Evolutionary conservation across 2,797 vertebrate species (phyloP), one percentile per base, ranked within the genome.

Genomic region (Anguilla megastoma): DNA sequence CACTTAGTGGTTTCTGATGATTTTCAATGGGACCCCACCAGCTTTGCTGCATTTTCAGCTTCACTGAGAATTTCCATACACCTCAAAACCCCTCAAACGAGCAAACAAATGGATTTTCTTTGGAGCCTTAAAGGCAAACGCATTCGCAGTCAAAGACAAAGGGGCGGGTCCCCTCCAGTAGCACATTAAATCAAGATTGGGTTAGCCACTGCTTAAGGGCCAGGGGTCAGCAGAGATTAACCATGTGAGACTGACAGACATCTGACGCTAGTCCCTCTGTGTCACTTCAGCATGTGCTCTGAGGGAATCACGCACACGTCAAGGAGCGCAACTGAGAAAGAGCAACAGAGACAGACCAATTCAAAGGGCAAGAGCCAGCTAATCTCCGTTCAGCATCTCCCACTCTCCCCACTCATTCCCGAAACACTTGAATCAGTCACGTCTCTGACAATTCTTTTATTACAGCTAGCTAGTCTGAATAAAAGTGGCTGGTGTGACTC

Each of bases 351-450:
- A 82, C 24, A 24, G 45, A 18, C 41, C 41, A n/a, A 82, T 82
- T n/a, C 45, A 50, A 1, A 21, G n/a, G 79, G 45, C 36, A 5
- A 45, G 74, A 10, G 79, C 33, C 36, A 50, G 45, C 5, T 10
- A 48, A n/a, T 82, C 41, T 82, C 45, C 79, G 0, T 21, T 33
- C 76, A 21, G 21, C 21, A 10, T 27, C 36, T 41, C 8, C 36
- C 76, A 1, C 41, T 3, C 79, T 33, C 79, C 79, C 45, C 45
- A 48, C 33, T 24, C 79, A 69, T 8, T 27, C 48, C 58, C 2
- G 4, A 87, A 30, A 84, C 69, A 50, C 56, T 87, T 45, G 54
- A 79, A 87, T 87, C 79, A 48, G 60, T 87, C 16, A n/a, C 58
- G 5, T 58, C n/a, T 82, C 2, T 30, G 76, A 82, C 79, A 80